Percentiles rank a stretch among this genome's conserved stretches.
These are phyloP conservation scores for Liasis olivaceus DNA, from an alignment of 2,797 vertebrate species.

Conservation along the genomic window DNA sequence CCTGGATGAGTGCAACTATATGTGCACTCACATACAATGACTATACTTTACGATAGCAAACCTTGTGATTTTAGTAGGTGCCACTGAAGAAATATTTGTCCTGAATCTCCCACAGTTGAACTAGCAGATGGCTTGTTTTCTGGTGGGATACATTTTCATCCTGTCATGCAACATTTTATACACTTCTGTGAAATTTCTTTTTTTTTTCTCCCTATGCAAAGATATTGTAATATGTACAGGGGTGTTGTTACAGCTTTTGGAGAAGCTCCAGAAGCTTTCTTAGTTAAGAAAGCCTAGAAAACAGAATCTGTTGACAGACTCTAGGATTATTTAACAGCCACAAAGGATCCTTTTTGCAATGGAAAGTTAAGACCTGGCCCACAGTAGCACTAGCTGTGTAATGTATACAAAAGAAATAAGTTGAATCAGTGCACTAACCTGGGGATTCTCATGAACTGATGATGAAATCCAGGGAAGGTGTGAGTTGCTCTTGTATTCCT, in stretches of 20 bases:
- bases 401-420: not conserved
- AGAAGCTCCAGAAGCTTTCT: not conserved
- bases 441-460: not conserved
- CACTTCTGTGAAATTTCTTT: not conserved
- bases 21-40: not conserved
- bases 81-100: not conserved
- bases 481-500: not conserved
- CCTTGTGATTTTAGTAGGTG: not conserved
- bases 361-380: not conserved
- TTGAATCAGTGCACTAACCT: not conserved
- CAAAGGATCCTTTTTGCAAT: conserved; percentile 28
- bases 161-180: not conserved
- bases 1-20: not conserved
- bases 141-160: not conserved
- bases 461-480: not conserved
- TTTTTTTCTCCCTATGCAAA: not conserved
- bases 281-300: conserved; percentile 2
- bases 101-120: not conserved
- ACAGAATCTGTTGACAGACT: not conserved
- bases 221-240: not conserved
- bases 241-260: not conserved
- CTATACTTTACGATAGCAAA: not conserved
- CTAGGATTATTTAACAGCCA: conserved; percentile 19
- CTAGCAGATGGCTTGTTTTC: not conserved
- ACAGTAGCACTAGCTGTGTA: not conserved